Evolutionary conservation across 2,113 vertebrate genomes (phyloP), one percentile per base, ranked within the genome.

Genomic region (Oncorhynchus mykiss): DNA sequence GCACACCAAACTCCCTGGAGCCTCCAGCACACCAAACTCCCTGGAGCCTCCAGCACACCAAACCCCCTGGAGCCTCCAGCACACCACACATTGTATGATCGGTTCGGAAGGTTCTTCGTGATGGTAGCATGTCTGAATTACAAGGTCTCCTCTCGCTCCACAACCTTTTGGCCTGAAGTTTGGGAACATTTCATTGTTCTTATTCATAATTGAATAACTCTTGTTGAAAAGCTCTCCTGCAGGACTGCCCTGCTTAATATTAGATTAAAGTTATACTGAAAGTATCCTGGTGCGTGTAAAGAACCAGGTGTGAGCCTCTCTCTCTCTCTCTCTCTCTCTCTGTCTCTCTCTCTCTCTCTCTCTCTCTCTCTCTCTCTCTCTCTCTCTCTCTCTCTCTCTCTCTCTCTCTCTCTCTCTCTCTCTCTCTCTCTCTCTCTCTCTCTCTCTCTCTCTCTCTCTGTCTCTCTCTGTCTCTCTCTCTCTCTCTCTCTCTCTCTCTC

Each of bases 181-280:
- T 84, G 78, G 70, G 74, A 85, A 84, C 83, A 84, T 84, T 82
- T 84, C 74, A 77, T 72, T 81, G 75, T 64, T 70, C 31, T 69
- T 80, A 83, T 90, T 64, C 86, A 69, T 87, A 88, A 91, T 89
- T 88, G 65, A 89, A 81, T 49, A 62, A 20, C 75, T 75, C 51
- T 84, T 88, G 81, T 88, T 80, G 82, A 83, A 84, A 81, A 69
- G 80, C 72, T 81, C 67, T 73, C 68, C 74, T 82, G 67, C 76
- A 82, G 78, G 75, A 78, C 70, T 3, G 31, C 70, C 69, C 69
- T 84, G 80, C 86, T 90, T 86, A 88, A 90, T 91, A 91, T 90
- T 91, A 87, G 88, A 89, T 90, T 85, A 88, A 83, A 89, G 80
- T 85, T 84, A 81, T 72, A 64, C 73, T 85, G 79, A 87, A 84